Evolutionary conservation across 2,888 invertebrate species (phyloP).

Genomic region (Subacronicta megacephala): DNA sequence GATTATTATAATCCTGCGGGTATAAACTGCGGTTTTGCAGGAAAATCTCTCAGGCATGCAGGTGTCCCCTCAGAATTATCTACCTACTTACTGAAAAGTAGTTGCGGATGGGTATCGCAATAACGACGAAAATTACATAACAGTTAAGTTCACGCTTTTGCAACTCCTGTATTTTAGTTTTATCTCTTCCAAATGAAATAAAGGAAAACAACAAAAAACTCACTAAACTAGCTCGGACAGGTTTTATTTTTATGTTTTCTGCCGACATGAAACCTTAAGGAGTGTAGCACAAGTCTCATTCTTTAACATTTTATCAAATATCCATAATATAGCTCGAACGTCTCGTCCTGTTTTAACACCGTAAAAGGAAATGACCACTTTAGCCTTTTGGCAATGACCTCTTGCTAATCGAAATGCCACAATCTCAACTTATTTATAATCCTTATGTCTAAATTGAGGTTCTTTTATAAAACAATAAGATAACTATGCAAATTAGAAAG

Average conservation of each 20-base stretch:
- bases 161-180: constrained; percentile 53
- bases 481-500: constrained; percentile 44
- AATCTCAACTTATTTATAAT: constrained; percentile 49
- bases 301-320: constrained; percentile 66
- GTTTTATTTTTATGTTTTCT: constrained; percentile 66
- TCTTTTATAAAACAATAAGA: constrained; percentile 28
- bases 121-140: constrained; percentile 26
- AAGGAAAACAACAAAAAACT: constrained; percentile 69
- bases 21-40: too few species aligned
- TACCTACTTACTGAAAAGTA: too few species aligned
- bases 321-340: constrained; percentile 66
- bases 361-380: constrained; percentile 84
- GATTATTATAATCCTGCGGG: too few species aligned
- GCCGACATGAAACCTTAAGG: constrained; percentile 76
- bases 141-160: constrained; percentile 34
- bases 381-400: constrained; percentile 87
- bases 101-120: too few species aligned
- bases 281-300: constrained; percentile 70
- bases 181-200: constrained; percentile 57
- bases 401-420: constrained; percentile 73
- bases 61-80: too few species aligned
- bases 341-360: constrained; percentile 80
- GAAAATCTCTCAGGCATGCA: too few species aligned
- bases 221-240: constrained; percentile 76
- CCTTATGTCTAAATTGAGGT: constrained; percentile 1